Base-by-base conservation (phyloP, 2,888 invertebrate genomes). In the Lasioglossum leucozonium region DNA sequence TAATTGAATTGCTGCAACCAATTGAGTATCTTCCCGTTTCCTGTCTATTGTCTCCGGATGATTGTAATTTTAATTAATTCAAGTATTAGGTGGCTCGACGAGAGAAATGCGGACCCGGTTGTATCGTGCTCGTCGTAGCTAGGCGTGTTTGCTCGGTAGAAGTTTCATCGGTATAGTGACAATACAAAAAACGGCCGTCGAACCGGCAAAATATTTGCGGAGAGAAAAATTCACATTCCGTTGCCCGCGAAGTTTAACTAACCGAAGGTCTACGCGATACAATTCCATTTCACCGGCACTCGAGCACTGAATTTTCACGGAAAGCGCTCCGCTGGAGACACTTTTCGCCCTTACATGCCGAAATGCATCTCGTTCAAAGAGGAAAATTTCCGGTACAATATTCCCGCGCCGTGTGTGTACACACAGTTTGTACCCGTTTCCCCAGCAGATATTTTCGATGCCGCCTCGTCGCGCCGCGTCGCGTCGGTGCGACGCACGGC, bases 221-320 rank as follows among this genome's bases (percentile, higher is more conserved):
- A 37, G n/a, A 40, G 69, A 40, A 40, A 72, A 72, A 72, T 44
- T 75, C n/a, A 30, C 42, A 30, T 42, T 26, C 18, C 44, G 58
- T 75, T 62, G 40, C 69, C n/a, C 40, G 22, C n/a, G 69, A n/a
- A 69, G 40, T 69, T 69, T 69, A 69, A 69, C 69, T 69, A 69
- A 69, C 69, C 69, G 69, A 30, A 69, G 40, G 69, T 69, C 69
- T 40, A 22, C 69, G n/a, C 69, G n/a, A n/a, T 55, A 40, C 69
- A 40, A 40, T 69, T 69, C 40, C 69, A n/a, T 69, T 69, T 40
- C 40, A 69, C 37, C 22, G 69, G 37, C 69, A 11, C 69, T n/a
- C n/a, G n/a, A 69, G 40, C 11, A 69, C 69, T 40, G 69, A 40
- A 69, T 69, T 69, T 69, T 69, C 69, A 69, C 69, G 69, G 69